phyloP scores from a whole-genome alignment of 2,113 vertebrate species.

The Silurus meridionalis region DNA sequence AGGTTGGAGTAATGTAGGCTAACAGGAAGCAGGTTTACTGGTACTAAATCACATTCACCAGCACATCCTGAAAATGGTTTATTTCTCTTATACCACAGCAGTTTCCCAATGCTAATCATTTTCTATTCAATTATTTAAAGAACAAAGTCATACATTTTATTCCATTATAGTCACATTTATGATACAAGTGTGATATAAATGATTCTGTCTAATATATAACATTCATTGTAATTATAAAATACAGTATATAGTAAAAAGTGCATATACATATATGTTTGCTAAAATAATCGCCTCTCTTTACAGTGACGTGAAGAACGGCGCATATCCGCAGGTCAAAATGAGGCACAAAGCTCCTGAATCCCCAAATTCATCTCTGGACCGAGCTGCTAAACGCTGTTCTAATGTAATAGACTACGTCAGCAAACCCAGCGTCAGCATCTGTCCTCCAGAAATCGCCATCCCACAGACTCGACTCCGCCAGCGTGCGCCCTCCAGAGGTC shows the following conservation, averaged over 20 bases:
- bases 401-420: constrained; percentile 74
- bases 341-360: constrained; percentile 78
- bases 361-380: constrained; percentile 87
- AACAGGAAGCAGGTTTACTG: neutral
- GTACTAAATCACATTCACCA: neutral
- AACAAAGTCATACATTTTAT: neutral
- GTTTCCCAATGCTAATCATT: neutral
- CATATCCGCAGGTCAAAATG: constrained; percentile 66
- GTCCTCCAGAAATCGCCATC: constrained; percentile 66
- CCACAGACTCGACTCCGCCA: constrained; percentile 81
- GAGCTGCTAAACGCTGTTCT: constrained; percentile 75
- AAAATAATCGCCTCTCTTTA: neutral
- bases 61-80: neutral
- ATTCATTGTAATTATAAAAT: neutral
- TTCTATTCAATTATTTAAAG: neutral
- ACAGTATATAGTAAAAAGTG: neutral
- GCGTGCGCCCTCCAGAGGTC: constrained; percentile 78
- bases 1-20: neutral
- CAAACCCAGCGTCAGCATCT: constrained; percentile 61
- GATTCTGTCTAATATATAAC: neutral
- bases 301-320: constrained; percentile 76
- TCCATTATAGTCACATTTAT: neutral
- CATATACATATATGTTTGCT: neutral
- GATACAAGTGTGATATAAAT: neutral
- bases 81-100: neutral